A percentile compares a stretch with the other conserved stretches of the same genome.
Evolutionary conservation across 2,113 vertebrate species (phyloP).

Genomic region (Pipa parva): DNA sequence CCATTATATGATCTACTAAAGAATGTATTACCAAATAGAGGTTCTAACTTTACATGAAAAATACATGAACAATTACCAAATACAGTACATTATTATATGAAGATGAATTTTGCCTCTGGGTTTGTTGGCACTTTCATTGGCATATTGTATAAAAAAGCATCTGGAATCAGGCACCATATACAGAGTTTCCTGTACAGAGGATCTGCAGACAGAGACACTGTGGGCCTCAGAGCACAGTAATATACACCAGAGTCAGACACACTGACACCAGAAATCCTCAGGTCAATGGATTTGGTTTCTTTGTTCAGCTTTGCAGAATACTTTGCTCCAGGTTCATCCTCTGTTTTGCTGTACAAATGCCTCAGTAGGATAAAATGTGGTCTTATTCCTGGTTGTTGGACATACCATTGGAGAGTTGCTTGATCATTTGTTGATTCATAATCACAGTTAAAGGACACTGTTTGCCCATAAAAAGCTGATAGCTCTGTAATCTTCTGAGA

Average conservation of each 20-base stretch:
- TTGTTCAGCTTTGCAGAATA: background rate
- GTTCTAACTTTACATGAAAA: too few species aligned
- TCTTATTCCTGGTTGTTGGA: background rate
- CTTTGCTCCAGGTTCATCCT: background rate
- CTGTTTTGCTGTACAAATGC: background rate
- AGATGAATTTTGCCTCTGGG: too few species aligned
- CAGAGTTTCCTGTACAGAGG: background rate
- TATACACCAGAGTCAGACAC: constrained; percentile 28
- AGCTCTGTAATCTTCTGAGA: background rate
- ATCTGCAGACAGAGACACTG: background rate
- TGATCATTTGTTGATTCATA: background rate
- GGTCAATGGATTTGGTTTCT: background rate
- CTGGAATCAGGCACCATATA: background rate
- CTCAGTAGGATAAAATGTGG: background rate
- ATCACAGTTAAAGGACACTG: background rate
- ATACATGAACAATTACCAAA: too few species aligned
- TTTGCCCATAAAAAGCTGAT: background rate
- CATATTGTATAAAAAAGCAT: too few species aligned
- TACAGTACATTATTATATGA: too few species aligned
- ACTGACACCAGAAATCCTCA: constrained; percentile 11
- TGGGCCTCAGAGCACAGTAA: constrained; percentile 33
- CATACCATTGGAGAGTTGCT: constrained; percentile 2
- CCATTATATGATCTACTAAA: too few species aligned
- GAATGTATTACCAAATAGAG: too few species aligned
- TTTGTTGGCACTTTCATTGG: too few species aligned